Evolutionary conservation across 2,113 vertebrate species (phyloP), one percentile per base, ranked within the genome.

Genomic region (Lanius collurio): DNA sequence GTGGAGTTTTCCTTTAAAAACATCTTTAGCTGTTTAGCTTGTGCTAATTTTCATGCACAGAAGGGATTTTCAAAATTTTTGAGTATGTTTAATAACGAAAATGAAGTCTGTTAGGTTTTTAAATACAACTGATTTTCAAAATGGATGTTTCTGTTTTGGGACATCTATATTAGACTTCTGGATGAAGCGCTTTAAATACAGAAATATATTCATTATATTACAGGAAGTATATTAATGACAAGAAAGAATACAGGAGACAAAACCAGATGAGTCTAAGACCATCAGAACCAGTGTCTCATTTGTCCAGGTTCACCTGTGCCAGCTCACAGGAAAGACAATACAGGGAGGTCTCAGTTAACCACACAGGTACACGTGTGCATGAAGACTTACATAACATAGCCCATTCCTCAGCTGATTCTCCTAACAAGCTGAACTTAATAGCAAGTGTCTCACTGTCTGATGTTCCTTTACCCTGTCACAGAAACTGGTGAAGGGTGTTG

Each of bases 351-450:
- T 70, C 31, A 67, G 16, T 49, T 62, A 81, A 49, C 24, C 19
- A 52, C 1, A 5, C 2, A 6, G 9, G 7, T 15, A 18, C 17
- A 30, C 0, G 0, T 1, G 27, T 65, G 17, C 10, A 11, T 8
- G 39, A 78, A 67, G 42, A 49, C 7, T 11, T 49, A 26, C 18
- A 41, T 17, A 35, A 24, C 26, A 83, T 1, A 55, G 39, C 15
- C 35, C 46, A 14, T 41, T 35, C 31, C n/a, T 74, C 70, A 62
- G 24, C 1, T 35, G 59, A 65, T 49, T 35, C 27, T 65, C 24
- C 28, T 62, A 73, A 59, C 13, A 68, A 83, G 52, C 5, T 37
- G 47, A 80, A 17, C 19, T 42, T 68, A 30, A 67, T 1, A 87
- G 22, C 4, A 31, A 83, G 5, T 6, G 8, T 44, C 31, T 55